Base-by-base conservation (phyloP, 2,888 invertebrate species). In the Megastigmus dorsalis region DNA sequence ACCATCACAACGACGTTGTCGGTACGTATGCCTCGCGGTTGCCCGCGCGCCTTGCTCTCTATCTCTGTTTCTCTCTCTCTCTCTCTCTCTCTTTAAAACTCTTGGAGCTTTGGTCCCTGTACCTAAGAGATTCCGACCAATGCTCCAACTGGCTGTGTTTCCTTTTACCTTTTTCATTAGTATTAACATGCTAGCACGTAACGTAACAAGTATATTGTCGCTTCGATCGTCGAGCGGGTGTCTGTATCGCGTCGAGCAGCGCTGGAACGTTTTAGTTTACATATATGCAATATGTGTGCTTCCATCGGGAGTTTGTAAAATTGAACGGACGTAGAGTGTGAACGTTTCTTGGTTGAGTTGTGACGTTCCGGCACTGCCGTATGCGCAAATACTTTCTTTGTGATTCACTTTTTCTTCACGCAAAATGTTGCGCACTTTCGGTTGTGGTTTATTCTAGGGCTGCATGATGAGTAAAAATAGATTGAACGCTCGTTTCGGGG, bases 1-100 rank as follows among this genome's bases (percentile, higher is more conserved):
- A 63, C 60, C 65, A 52, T 9, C 77, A 76, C 81, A 82, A 83
- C 82, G 82, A 83, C 77, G 77, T 81, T 63, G 79, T 80, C 81
- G 84, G 84, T 84, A 84, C 79, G 79, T 78, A 74, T 30, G 6
- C 33, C 33, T 2, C 9, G 36, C 52, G 3, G 2, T 6, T 30
- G 0, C 55, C 3, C n/a, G 20, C 18, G n/a, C 45, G 28, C 30
- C 2, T 20, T 20, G 13, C 13, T 4, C 36, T 20, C 7, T 41
- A 41, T 41, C 41, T 13, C 18, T 18, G 15, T 45, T 45, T 18
- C 13, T 30, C 33, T 4, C 15, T n/a, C n/a, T 28, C 30, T 28
- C 54, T 26, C 54, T 54, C 6, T 6, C 30, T 0, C 15, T 54
- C 0, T 54, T 23, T 41, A n/a, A n/a, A n/a, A n/a, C n/a, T n/a